Percentiles rank a stretch among this genome's conserved stretches.
These are phyloP conservation scores for Enteromius viviparus DNA, from an alignment of 2,797 vertebrate species.

Conservation along the genomic window DNA sequence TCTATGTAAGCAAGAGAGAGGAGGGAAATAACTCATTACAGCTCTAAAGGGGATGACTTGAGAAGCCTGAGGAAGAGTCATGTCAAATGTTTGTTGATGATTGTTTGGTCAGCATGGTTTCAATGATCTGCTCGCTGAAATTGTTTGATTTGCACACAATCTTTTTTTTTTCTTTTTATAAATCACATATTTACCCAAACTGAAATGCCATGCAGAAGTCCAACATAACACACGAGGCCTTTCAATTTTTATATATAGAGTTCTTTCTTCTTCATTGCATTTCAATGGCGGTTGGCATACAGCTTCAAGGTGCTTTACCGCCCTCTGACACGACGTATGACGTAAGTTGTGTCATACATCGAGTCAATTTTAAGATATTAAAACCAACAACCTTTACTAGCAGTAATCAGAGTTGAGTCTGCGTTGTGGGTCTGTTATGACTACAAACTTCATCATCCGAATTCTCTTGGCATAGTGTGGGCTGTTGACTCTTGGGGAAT, in stretches of 20 bases:
- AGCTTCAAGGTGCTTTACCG: too few relatives aligned
- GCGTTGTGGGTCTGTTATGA: slow-evolving; percentile 62
- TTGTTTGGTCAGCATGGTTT: background rate
- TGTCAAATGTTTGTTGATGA: background rate
- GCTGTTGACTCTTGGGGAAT: slow-evolving; percentile 1
- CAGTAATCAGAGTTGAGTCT: slow-evolving; percentile 80
- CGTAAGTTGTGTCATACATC: too few relatives aligned
- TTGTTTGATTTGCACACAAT: background rate
- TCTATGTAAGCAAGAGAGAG: slow-evolving; percentile 36
- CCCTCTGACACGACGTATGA: too few relatives aligned
- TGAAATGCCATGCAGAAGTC: background rate
- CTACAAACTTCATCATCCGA: background rate
- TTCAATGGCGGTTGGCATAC: too few relatives aligned
- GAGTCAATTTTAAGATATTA: too few relatives aligned
- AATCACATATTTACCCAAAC: too few relatives aligned
- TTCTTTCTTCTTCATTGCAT: too few relatives aligned
- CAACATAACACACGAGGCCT: background rate
- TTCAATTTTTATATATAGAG: too few relatives aligned
- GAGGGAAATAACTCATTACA: slow-evolving; percentile 33
- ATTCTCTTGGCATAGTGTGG: slow-evolving; percentile 5
- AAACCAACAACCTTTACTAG: slow-evolving; percentile 73
- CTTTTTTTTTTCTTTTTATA: background rate
- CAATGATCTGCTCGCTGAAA: background rate
- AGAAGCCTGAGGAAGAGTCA: background rate
- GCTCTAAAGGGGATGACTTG: background rate